A percentile compares a stretch with the other conserved stretches of the same genome.
phyloP scores from a whole-genome alignment of 2,797 vertebrate genomes.

The Lepidocolaptes lacrymiger region DNA sequence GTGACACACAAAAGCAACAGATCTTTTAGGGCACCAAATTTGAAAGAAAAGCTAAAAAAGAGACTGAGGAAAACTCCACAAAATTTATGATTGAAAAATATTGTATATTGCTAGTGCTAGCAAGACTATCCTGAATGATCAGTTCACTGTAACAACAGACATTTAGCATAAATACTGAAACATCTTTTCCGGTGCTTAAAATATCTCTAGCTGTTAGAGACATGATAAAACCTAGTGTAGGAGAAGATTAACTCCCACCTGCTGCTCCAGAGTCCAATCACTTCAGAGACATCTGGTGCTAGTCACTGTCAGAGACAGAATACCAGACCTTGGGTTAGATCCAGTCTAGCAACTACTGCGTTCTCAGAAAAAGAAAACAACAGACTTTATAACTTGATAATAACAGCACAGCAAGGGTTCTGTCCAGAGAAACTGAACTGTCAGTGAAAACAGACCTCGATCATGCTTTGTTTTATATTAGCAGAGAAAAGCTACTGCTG shows the following conservation, averaged over 20 bases:
- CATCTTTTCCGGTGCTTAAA: background rate
- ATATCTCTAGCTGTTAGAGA: background rate
- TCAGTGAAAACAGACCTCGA: background rate
- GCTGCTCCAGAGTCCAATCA: background rate
- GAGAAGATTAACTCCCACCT: background rate
- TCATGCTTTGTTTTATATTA: background rate
- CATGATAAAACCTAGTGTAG: background rate
- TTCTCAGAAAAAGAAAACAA: constrained; percentile 16
- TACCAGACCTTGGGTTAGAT: background rate
- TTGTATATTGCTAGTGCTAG: background rate
- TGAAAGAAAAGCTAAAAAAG: background rate
- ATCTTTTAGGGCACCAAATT: background rate
- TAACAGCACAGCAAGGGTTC: background rate
- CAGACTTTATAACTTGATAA: background rate
- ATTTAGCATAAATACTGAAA: background rate
- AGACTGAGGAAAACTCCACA: fast-evolving
- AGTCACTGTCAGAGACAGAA: background rate
- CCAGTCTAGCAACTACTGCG: background rate
- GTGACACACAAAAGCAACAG: background rate
- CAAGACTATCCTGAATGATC: background rate
- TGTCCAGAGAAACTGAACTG: background rate
- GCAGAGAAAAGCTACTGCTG: background rate
- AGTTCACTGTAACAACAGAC: background rate
- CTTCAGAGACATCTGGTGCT: background rate
- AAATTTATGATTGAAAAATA: background rate